Conservation (phyloP, 2,888 invertebrate species). For the Smittia aterrima region DNA sequence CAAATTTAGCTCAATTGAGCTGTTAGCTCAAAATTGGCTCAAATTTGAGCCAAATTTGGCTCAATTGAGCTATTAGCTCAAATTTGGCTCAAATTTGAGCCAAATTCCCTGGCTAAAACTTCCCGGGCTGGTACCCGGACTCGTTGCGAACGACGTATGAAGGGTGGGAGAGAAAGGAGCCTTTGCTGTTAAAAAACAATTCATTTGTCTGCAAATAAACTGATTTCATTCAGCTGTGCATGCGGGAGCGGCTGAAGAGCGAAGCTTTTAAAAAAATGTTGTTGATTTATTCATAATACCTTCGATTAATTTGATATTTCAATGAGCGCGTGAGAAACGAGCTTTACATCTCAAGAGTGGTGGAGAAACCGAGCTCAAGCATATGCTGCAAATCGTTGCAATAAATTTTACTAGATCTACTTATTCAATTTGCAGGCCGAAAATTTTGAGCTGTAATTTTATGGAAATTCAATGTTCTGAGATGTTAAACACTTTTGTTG, state of each 20-base stretch:
- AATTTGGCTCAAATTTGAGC: no score
- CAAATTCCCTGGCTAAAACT: no score
- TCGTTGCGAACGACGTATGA: no score
- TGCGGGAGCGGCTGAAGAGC: not conserved
- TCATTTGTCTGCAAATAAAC: conserved; percentile 30
- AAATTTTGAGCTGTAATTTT: conserved; percentile 21
- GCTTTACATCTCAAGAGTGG: not conserved
- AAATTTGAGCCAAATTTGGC: no score
- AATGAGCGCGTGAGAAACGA: not conserved
- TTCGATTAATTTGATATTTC: conserved; percentile 1
- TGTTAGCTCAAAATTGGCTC: no score
- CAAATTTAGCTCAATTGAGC: no score
- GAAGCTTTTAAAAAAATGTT: not conserved
- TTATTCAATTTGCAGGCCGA: conserved; percentile 5
- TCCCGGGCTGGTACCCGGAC: no score
- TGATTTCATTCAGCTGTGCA: conserved; percentile 21
- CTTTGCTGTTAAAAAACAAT: conserved; percentile 14
- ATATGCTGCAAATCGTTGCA: conserved; percentile 14
- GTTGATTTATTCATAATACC: not conserved
- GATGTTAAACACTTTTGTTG: conserved; percentile 31
- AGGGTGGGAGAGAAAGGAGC: not conserved
- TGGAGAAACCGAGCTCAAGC: not conserved
- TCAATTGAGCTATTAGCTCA: no score
- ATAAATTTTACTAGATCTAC: conserved; percentile 1
- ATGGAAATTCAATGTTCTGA: conserved; percentile 30